These are phyloP conservation scores for Drosophila chauvacae DNA, from an alignment of 1,140 invertebrate genomes.

Conservation along the genomic window DNA sequence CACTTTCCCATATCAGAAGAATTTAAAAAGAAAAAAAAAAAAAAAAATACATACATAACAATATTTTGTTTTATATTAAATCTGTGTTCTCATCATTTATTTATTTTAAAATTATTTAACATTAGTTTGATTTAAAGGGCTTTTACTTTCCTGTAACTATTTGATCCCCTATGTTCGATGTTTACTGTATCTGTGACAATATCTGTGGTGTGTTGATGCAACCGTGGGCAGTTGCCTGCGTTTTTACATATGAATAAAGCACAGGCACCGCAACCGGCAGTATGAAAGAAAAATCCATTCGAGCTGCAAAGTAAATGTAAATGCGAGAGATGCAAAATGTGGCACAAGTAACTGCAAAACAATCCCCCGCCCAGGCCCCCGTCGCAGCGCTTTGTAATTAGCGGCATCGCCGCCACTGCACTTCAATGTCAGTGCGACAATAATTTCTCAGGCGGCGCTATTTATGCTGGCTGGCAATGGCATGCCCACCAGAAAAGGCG, in stretches of 20 bases:
- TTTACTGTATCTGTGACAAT: constrained; percentile 42
- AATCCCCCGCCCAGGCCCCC: constrained; percentile 2
- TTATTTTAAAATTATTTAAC: too few relatives aligned
- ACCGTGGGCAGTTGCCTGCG: constrained; percentile 46
- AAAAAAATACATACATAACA: too few relatives aligned
- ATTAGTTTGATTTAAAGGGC: too few relatives aligned
- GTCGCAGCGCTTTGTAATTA: constrained; percentile 61
- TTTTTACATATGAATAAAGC: constrained; percentile 51
- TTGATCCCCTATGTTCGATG: neutral
- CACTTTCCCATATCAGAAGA: too few relatives aligned
- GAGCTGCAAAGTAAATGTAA: constrained; percentile 50
- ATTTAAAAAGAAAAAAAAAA: too few relatives aligned
- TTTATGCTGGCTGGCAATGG: constrained; percentile 45
- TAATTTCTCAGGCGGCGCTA: constrained; percentile 73
- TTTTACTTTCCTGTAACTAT: too few relatives aligned
- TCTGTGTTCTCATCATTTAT: too few relatives aligned
- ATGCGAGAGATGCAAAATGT: constrained; percentile 71
- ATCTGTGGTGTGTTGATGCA: constrained; percentile 31
- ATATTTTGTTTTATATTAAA: too few relatives aligned
- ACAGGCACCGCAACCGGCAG: constrained; percentile 21
- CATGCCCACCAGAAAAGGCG: constrained; percentile 2
- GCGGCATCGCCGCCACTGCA: constrained; percentile 54
- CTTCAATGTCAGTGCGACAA: constrained; percentile 78
- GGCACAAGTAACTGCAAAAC: constrained; percentile 74
- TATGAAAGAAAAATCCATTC: constrained; percentile 28